Conservation (phyloP, 2,113 vertebrate genomes). For the Perccottus glenii region DNA sequence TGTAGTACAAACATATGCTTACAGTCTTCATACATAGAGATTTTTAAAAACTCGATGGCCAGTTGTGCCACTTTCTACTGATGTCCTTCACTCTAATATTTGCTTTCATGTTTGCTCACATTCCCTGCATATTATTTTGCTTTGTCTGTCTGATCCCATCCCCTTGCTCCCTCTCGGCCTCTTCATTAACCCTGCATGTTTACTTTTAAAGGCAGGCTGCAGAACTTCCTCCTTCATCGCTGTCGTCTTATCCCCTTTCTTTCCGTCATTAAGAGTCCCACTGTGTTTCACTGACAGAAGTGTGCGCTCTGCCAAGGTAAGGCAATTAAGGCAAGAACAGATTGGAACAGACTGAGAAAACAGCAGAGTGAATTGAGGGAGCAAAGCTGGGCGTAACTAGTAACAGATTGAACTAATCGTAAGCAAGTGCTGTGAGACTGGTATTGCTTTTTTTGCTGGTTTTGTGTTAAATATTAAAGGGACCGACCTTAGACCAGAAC, state of each 20-base stretch:
- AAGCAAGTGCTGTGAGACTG: constrained; percentile 25
- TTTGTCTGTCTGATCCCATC: not conserved
- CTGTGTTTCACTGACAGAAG: constrained; percentile 56
- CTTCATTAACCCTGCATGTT: constrained; percentile 32
- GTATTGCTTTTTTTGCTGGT: constrained; percentile 23
- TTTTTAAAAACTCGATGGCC: constrained; percentile 17
- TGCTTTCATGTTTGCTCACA: constrained; percentile 3
- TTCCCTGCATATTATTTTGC: constrained; percentile 6
- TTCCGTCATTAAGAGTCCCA: constrained; percentile 61
- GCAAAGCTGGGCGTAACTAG: constrained; percentile 25
- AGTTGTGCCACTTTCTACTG: constrained; percentile 14
- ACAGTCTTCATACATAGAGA: constrained; percentile 2
- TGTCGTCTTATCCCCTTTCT: constrained; percentile 45
- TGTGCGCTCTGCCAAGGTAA: constrained; percentile 60
- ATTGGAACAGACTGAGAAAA: constrained; percentile 65
- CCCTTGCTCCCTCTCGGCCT: constrained; percentile 16
- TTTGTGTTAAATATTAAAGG: constrained; percentile 11
- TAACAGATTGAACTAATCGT: constrained; percentile 49
- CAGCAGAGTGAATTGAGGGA: constrained; percentile 57
- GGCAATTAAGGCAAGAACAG: constrained; percentile 71
- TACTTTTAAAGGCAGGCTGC: constrained; percentile 15
- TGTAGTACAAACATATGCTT: no score
- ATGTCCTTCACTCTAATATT: constrained; percentile 2
- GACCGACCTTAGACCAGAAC: constrained; percentile 10
- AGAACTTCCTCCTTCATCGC: constrained; percentile 12